phyloP scores from a whole-genome alignment of 2,888 invertebrate species.

The Molorchus minor region DNA sequence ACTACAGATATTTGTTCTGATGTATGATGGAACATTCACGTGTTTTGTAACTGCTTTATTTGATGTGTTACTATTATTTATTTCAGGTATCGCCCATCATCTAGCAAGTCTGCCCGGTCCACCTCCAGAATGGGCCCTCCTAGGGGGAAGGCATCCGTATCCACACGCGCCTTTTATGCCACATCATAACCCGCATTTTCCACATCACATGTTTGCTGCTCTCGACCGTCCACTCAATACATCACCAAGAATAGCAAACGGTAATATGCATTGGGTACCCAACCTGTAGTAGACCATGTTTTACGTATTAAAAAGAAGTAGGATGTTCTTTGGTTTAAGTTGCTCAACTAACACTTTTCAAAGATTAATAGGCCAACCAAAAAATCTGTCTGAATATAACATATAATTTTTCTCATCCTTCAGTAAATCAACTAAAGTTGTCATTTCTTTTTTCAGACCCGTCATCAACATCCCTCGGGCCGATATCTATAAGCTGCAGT shows the following conservation, averaged over 20 bases:
- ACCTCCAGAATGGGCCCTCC: conserved; percentile 70
- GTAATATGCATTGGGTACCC: conserved; percentile 56
- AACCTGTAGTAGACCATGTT: too few species aligned
- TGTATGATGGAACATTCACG: too few species aligned
- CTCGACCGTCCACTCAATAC: conserved; percentile 67
- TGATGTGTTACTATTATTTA: too few species aligned
- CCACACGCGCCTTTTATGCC: conserved; percentile 66
- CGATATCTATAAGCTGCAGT: conserved; percentile 63
- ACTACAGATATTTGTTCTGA: too few species aligned
- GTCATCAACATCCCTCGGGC: conserved; percentile 59
- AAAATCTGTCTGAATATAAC: background rate
- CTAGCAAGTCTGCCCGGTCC: conserved; percentile 75
- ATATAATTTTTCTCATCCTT: background rate
- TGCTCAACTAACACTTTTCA: too few species aligned
- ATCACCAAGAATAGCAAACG: conserved; percentile 64
- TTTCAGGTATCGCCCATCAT: conserved; percentile 79
- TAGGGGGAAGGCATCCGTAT: conserved; percentile 63
- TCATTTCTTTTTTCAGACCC: conserved; percentile 53
- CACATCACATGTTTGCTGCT: conserved; percentile 62
- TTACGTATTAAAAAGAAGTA: too few species aligned
- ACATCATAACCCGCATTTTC: conserved; percentile 65
- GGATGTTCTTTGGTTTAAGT: too few species aligned
- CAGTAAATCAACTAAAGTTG: background rate
- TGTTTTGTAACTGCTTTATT: too few species aligned
- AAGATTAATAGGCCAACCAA: too few species aligned